Evolutionary conservation across 2,888 invertebrate species (phyloP).

Genomic region (Perithous albicinctus): DNA sequence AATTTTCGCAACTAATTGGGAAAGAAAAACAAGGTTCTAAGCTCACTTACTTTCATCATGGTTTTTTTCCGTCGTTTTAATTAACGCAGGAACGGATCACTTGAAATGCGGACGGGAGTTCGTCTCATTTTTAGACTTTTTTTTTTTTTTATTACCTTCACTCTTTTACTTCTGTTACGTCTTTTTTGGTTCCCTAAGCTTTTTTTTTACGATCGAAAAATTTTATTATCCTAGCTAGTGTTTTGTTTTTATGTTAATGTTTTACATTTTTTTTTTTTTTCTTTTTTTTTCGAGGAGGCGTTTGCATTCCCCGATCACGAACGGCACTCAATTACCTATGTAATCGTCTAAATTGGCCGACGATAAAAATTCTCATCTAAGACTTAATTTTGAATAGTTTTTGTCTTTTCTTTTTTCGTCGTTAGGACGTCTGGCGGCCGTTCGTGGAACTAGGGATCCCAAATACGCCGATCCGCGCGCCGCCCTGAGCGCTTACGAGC

Average conservation of each 20-base stretch:
- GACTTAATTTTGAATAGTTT: background rate
- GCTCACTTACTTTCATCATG: conserved; percentile 34
- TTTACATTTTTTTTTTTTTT: conserved; percentile 47
- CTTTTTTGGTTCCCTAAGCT: conserved; percentile 41
- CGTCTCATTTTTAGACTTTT: conserved; percentile 58
- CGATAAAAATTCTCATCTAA: conserved; percentile 3
- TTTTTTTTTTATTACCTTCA: conserved; percentile 25
- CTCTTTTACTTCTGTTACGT: conserved; percentile 27
- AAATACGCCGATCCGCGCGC: conserved; percentile 43
- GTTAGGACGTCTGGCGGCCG: conserved; percentile 39
- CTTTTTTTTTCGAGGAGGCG: conserved; percentile 51
- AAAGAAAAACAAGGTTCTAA: conserved; percentile 14
- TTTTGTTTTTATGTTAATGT: conserved; percentile 52
- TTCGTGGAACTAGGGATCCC: conserved; percentile 61
- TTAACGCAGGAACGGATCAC: conserved; percentile 50
- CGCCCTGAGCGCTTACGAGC: conserved; percentile 47
- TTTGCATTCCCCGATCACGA: conserved; percentile 65
- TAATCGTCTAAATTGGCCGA: conserved; percentile 61
- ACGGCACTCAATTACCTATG: conserved; percentile 70
- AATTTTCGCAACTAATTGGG: conserved; percentile 69
- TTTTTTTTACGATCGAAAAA: conserved; percentile 61
- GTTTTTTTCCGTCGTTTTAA: background rate
- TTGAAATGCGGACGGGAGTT: conserved; percentile 65
- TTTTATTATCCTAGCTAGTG: conserved; percentile 73
- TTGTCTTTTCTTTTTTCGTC: conserved; percentile 5